Percentiles rank a stretch among this genome's conserved stretches.
Evolutionary conservation across 2,797 vertebrate genomes (phyloP).

Genomic region (Etheostoma perlongum): DNA sequence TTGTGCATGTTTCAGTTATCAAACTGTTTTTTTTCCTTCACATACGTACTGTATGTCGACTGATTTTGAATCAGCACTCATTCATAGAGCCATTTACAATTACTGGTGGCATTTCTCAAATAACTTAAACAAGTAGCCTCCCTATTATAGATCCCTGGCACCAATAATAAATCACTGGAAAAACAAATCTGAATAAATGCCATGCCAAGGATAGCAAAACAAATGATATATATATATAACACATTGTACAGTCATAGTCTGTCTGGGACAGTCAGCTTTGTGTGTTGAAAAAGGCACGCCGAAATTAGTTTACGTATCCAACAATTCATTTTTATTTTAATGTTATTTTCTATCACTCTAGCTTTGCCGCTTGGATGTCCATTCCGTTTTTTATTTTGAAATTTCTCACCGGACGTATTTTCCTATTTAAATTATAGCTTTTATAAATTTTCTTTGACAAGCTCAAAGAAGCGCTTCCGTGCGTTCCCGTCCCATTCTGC

Average conservation of each 20-base stretch:
- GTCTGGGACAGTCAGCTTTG: neutral
- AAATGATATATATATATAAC: neutral
- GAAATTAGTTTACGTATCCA: neutral
- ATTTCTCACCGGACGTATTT: neutral
- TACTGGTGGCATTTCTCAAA: neutral
- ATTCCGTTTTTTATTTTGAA: constrained; percentile 14
- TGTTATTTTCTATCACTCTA: neutral
- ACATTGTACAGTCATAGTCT: neutral
- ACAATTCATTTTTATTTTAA: neutral
- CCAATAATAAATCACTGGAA: neutral
- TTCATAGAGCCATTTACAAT: neutral
- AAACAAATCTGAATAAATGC: neutral
- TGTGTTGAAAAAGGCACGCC: neutral
- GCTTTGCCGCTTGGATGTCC: neutral
- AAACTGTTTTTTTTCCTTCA: neutral
- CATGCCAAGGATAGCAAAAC: neutral
- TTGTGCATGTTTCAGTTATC: neutral
- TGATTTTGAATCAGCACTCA: neutral
- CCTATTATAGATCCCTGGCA: neutral
- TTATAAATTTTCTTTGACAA: neutral
- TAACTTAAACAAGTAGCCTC: neutral
- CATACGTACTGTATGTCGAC: neutral
- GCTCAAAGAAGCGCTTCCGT: neutral
- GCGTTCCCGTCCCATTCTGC: constrained; percentile 8
- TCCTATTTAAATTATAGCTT: neutral